phyloP scores from a whole-genome alignment of 2,888 invertebrate genomes.

The Xiphydria camelus region DNA sequence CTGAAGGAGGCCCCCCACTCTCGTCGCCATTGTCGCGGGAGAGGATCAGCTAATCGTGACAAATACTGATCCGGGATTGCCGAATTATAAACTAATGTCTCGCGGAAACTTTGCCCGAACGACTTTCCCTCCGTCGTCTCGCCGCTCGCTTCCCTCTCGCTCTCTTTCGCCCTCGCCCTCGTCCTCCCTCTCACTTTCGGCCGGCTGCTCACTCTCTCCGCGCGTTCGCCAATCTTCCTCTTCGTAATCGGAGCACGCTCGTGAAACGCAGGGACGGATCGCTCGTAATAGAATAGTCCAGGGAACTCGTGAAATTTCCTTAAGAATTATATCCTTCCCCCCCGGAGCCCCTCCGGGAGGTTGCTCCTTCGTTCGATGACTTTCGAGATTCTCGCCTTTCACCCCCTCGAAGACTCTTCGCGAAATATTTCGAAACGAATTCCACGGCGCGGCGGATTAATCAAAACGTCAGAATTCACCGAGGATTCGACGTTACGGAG shows the following conservation, averaged over 20 bases:
- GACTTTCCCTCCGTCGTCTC: conserved; percentile 37
- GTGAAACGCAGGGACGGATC: conserved; percentile 22
- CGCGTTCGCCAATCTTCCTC: too few species aligned
- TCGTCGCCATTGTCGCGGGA: conserved; percentile 23
- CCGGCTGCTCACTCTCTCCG: conserved; percentile 15
- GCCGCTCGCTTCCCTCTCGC: neutral
- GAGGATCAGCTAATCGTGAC: conserved; percentile 54
- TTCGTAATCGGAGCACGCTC: conserved; percentile 21
- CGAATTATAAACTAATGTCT: conserved; percentile 57
- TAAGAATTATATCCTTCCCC: conserved; percentile 20
- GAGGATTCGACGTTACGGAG: neutral
- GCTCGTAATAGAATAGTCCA: conserved; percentile 25
- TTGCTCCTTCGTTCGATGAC: conserved; percentile 14
- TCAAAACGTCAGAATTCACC: conserved; percentile 2
- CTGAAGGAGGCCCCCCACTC: neutral
- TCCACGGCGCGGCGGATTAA: neutral
- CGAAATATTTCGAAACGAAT: conserved; percentile 13
- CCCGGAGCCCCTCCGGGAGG: conserved; percentile 4
- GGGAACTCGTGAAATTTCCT: conserved; percentile 22
- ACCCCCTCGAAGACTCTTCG: conserved; percentile 5
- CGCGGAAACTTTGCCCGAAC: conserved; percentile 44
- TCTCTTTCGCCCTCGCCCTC: neutral
- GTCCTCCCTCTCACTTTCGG: neutral
- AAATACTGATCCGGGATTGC: conserved; percentile 56
- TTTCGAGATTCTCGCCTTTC: conserved; percentile 20